Base-by-base conservation (phyloP, 2,797 vertebrate species). In the Thripadectes ignobilis region DNA sequence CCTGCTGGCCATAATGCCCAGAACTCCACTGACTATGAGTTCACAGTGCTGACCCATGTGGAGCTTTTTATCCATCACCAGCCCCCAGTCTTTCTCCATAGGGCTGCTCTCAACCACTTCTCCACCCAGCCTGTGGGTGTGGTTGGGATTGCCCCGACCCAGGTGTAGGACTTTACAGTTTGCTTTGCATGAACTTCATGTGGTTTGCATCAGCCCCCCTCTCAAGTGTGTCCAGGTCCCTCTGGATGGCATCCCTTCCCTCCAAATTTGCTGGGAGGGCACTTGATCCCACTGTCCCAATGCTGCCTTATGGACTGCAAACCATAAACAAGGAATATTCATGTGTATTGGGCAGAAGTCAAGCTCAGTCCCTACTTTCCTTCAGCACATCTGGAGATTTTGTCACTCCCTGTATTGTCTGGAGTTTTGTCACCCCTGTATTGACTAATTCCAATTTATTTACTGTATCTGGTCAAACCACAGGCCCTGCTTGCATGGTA, bases 401-500 rank as follows among this genome's bases (percentile, higher is more conserved):
- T 73, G n/a, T 65, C 41, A 45, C 19, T 38, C 16, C 51, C 5
- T 20, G 14, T 36, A 59, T 38, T 6, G 3, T 17, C 51, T 57
- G 34, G 54, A 49, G n/a, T 20, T 89, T 76, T 76, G 36, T 59
- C 38, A 43, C 16, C 14, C 51, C 5, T 20, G 14, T 36, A 59
- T 41, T 6, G 3, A 21, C n/a, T 2, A 0, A 26, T 62, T 80
- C 22, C 1, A 1, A 29, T 51, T 51, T 78, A 22, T 46, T 74
- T 59, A 46, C 45, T 38, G 4, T 46, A 24, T 38, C 21, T 12
- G 7, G 11, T 73, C 49, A 85, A 72, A 59, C 11, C 14, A 23
- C 32, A 41, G 55, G 20, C 30, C 59, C 46, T 0, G 2, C 9
- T 26, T 38, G 4, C 26, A 23, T 34, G 46, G 16, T 49, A 18